phyloP scores from a whole-genome alignment of 2,113 vertebrate genomes.

The Odocoileus virginianus region DNA sequence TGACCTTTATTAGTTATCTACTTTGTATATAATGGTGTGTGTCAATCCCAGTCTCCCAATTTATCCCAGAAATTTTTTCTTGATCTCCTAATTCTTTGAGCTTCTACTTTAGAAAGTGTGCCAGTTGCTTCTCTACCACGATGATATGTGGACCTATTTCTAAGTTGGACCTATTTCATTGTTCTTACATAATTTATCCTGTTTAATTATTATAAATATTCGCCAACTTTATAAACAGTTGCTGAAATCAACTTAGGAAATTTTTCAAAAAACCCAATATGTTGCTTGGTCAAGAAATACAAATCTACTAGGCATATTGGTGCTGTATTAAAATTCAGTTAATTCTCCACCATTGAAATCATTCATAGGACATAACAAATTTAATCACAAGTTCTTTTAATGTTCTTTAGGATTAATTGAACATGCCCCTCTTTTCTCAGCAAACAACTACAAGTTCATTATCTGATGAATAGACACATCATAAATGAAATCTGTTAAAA shows the following conservation, averaged over 20 bases:
- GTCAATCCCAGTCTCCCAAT: background rate
- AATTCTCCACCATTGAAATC: background rate
- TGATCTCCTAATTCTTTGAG: background rate
- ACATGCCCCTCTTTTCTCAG: background rate
- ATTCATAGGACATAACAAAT: background rate
- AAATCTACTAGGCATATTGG: background rate
- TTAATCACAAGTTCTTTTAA: background rate
- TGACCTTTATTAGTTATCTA: background rate
- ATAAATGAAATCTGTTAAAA: background rate
- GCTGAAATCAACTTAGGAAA: background rate
- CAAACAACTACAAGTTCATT: background rate
- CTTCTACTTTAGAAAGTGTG: background rate
- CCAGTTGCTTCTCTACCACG: background rate
- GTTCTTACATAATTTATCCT: background rate
- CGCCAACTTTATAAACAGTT: background rate
- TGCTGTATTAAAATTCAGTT: background rate
- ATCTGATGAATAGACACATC: background rate
- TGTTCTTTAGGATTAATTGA: background rate
- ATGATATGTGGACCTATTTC: background rate
- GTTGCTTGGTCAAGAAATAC: background rate
- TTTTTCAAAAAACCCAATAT: background rate
- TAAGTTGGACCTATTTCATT: background rate
- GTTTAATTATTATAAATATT: background rate
- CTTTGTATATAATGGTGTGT: background rate
- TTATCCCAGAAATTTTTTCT: background rate